These are phyloP conservation scores for Trogon surrucura DNA, from an alignment of 2,113 vertebrate genomes.

Conservation along the genomic window DNA sequence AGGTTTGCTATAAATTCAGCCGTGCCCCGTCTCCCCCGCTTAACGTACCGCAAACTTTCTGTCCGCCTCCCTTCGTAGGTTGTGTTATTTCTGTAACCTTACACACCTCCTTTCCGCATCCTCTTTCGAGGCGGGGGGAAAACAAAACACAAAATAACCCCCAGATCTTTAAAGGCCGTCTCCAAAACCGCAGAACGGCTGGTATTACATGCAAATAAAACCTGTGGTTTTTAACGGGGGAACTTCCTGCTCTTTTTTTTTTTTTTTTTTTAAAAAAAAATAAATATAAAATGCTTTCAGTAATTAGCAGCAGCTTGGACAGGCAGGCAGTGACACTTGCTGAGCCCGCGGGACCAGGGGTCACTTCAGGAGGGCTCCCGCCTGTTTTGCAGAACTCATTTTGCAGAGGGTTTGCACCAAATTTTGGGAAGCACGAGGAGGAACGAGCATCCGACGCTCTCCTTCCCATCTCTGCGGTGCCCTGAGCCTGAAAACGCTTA, in stretches of 20 bases:
- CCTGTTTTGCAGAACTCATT: neutral
- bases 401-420: accelerated
- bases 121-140: neutral
- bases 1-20: neutral
- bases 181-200: neutral
- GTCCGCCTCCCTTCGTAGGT: neutral
- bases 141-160: neutral
- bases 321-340: neutral
- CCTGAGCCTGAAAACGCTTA: neutral
- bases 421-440: accelerated
- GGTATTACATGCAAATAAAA: constrained; percentile 17
- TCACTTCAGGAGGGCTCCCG: neutral
- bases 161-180: constrained; percentile 7
- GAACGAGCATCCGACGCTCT: accelerated
- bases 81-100: constrained; percentile 9
- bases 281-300: neutral
- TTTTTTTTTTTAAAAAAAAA: neutral
- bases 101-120: neutral
- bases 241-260: neutral
- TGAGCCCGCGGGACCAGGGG: neutral
- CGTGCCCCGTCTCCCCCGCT: neutral
- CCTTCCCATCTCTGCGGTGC: neutral
- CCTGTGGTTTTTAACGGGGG: accelerated
- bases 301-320: neutral
- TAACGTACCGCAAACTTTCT: neutral